Evolutionary conservation across 2,113 vertebrate species (phyloP), one percentile per base, ranked within the genome.

Genomic region (Triplophysa dalaica): DNA sequence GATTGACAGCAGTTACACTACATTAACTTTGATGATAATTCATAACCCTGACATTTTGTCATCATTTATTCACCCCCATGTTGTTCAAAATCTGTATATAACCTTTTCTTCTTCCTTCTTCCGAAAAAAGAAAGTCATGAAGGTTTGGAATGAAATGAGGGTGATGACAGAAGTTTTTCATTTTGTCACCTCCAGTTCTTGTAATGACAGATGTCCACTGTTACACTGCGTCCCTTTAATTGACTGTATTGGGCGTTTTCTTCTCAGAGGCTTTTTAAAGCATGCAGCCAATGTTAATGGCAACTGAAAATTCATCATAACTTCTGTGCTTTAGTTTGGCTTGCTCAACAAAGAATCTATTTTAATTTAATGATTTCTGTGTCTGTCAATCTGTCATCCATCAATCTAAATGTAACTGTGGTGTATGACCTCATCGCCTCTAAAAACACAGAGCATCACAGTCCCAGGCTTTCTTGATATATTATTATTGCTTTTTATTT

Each of bases 281-380:
- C 54, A 24, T 63, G 14, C 54, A 52, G 61, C 22, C 74, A 52
- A 26, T 8, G 9, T 8, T 38, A 24, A 33, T 33, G 74, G 48
- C 29, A 26, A 65, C 50, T 54, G 19, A 77, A 76, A 76, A 76
- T 76, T 45, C 61, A 76, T 76, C 62, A 76, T 65, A 65, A 76
- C 52, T 76, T 62, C 48, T 17, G 19, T 50, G 75, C 45, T 77
- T 77, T 77, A 65, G 75, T 77, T 77, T 77, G 75, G 75, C 75
- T 54, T 65, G 29, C 14, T 77, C 11, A 52, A 66, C 75, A 52
- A 64, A 76, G 74, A 77, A 77, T 65, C 75, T 43, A 65, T 77
- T 54, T 33, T 17, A 54, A 17, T 65, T 65, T 52, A 65, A 77
- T 17, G 62, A 54, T 54, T 77, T 65, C 19, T 1, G 45, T 29